These are phyloP conservation scores for Todiramphus chloris DNA, from an alignment of 2,113 vertebrate genomes.

Conservation along the genomic window DNA sequence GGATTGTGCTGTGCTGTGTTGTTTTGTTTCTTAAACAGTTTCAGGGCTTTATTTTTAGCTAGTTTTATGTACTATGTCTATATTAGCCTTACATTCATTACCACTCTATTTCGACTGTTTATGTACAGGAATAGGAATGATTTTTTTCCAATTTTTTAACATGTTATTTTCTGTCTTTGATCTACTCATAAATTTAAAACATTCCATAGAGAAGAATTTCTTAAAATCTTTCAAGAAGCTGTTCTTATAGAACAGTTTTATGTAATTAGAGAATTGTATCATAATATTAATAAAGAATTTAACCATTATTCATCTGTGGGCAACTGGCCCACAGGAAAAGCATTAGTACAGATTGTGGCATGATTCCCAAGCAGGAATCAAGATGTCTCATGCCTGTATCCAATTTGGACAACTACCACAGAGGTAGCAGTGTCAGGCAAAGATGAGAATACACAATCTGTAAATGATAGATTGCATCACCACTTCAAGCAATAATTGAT, in stretches of 20 bases:
- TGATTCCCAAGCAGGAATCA: neutral
- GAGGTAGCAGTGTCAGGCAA: neutral
- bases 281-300: neutral
- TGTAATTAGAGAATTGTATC: neutral
- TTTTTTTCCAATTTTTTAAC: neutral
- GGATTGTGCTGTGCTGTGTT: neutral
- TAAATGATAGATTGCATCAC: neutral
- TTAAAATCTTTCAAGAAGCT: neutral
- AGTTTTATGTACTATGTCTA: neutral
- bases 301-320: neutral
- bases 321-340: neutral
- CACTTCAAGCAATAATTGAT: neutral
- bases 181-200: neutral
- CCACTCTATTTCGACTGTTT: neutral
- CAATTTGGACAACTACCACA: conserved; percentile 1
- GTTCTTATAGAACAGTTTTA: neutral
- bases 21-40: neutral
- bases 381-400: neutral
- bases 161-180: neutral
- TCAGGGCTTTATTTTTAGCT: neutral
- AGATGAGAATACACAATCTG: neutral
- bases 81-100: neutral
- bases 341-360: neutral
- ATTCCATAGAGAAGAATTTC: neutral
- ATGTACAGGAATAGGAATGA: neutral